Base-by-base conservation (phyloP, 2,797 vertebrate species). In the Pelobates cultripes region DNA sequence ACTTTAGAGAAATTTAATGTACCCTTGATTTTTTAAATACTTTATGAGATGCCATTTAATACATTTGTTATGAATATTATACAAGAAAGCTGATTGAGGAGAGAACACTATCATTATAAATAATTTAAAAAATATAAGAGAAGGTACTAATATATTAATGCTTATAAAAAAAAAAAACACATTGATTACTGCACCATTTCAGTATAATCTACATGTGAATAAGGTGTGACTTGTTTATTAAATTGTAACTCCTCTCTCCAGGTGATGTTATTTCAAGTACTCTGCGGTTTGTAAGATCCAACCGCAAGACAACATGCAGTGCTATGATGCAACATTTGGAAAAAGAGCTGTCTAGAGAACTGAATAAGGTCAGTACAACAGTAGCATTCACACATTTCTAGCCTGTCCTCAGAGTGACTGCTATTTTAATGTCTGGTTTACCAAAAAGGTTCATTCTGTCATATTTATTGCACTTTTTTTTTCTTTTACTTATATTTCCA, bases 401-500 rank as follows among this genome's bases (percentile, higher is more conserved):
- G 45, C 41, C 77, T 75, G 67, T 78, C 68, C 72, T 70, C 66
- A 71, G 43, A n/a, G 42, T 68, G 10, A 57, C 43, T 75, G 77
- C 73, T 79, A 75, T 79, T 75, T 84, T 79, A 79, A 84, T 84
- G 72, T 75, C 82, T 84, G 82, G 77, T 55, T 64, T 75, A 79
- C 82, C 68, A 28, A 79, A 75, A 28, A 75, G 57, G 66, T 79
- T 79, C 57, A 45, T 75, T 51, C 76, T 63, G 47, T 70, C 71
- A 51, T 81, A 51, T 78, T 78, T 83, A 74, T 79, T 70, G 14
- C 69, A 55, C 73, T 73, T 75, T 76, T 71, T 57, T 12, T 57
- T 7, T 57, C 8, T 51, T 51, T 61, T 69, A 71, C 77, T 43
- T 71, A 79, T 71, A 71, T 79, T 84, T 79, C 68, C 72, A 79